A percentile compares a stretch with the other conserved stretches of the same genome.
phyloP scores from a whole-genome alignment of 2,113 vertebrate genomes.

The Perca schrenkii region DNA sequence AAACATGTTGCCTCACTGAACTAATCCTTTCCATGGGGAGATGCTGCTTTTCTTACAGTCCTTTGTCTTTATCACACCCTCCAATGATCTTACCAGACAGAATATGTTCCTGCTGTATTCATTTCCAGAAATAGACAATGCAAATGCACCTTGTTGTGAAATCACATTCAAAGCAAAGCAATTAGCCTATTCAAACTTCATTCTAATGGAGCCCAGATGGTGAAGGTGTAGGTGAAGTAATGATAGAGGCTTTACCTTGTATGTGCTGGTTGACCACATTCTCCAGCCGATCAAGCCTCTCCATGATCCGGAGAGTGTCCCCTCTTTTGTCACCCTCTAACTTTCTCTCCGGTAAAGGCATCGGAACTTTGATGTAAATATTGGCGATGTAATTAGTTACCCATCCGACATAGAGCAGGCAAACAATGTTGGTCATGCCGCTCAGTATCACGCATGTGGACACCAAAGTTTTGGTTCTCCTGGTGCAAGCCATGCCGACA shows the following conservation, averaged over 20 bases:
- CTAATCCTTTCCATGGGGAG: conserved; percentile 13
- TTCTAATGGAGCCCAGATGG: background rate
- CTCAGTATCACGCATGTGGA: conserved; percentile 99
- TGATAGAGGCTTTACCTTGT: conserved; percentile 88
- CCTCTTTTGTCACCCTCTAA: conserved; percentile 94
- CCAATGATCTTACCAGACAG: conserved; percentile 7
- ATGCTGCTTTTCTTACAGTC: background rate
- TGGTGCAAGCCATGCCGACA: conserved; percentile 97
- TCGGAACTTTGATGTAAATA: conserved; percentile 94
- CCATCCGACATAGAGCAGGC: conserved; percentile 98
- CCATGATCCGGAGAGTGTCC: conserved; percentile 95
- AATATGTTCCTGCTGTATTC: conserved; percentile 24
- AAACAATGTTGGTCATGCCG: conserved; percentile 98
- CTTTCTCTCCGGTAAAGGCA: conserved; percentile 92
- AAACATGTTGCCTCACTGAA: conserved; percentile 7
- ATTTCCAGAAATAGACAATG: background rate
- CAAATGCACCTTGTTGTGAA: background rate
- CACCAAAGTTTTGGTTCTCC: conserved; percentile 99
- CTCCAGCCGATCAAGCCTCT: conserved; percentile 96
- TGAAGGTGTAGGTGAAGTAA: background rate
- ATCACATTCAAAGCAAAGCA: background rate
- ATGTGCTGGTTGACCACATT: conserved; percentile 98
- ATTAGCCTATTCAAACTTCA: conserved; percentile 26
- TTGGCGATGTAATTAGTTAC: conserved; percentile 98
- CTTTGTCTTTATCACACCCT: conserved; percentile 38